These are phyloP conservation scores for Varecia variegata DNA, from an alignment of 2,797 vertebrate genomes.

Conservation along the genomic window DNA sequence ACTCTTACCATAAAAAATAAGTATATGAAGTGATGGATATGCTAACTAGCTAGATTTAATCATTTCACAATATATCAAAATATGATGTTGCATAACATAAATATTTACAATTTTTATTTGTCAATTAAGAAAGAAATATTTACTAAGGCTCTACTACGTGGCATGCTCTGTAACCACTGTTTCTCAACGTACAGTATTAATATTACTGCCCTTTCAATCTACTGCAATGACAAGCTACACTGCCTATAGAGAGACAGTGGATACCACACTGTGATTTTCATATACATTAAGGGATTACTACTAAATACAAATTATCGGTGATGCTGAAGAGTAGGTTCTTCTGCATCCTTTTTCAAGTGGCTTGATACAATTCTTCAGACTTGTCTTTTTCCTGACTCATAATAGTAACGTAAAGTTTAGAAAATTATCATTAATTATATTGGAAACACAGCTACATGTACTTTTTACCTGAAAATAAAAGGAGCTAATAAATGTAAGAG, in stretches of 20 bases:
- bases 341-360: not conserved
- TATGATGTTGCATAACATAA: not conserved
- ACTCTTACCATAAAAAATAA: not conserved
- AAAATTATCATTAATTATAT: not conserved
- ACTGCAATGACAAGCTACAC: not conserved
- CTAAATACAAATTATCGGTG: not conserved
- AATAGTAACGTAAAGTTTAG: not conserved
- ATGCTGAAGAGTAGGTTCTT: not conserved
- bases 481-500: not conserved
- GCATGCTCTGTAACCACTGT: not conserved
- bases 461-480: slow-evolving; percentile 19
- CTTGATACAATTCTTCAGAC: not conserved
- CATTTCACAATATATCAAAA: not conserved
- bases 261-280: not conserved
- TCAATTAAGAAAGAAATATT: not conserved
- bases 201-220: not conserved
- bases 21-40: not conserved
- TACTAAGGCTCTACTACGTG: not conserved
- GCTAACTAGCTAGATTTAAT: not conserved
- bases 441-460: not conserved
- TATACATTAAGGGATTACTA: not conserved
- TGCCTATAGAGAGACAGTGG: not conserved
- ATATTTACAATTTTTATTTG: not conserved
- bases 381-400: not conserved
- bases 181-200: not conserved